Percentiles rank a stretch among this genome's conserved stretches.
These are phyloP conservation scores for Polyploca ridens DNA, from an alignment of 2,888 invertebrate species.

Conservation along the genomic window DNA sequence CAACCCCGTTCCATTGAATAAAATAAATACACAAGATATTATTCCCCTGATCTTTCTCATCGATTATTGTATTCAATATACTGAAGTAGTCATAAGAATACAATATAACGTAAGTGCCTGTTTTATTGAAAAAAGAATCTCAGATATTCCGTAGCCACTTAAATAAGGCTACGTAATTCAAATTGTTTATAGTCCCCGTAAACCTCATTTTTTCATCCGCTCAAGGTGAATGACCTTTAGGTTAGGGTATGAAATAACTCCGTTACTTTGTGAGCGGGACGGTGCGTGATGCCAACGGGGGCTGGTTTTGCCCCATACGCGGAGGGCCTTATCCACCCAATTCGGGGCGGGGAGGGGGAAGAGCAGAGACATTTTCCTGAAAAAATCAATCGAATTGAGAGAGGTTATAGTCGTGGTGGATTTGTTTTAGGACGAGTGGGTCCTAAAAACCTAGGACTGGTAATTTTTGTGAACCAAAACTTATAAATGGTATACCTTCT, in stretches of 20 bases:
- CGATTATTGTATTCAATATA: too few relatives aligned
- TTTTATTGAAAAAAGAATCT: neutral
- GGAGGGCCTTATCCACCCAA: slow-evolving; percentile 7
- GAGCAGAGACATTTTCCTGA: neutral
- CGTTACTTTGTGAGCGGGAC: neutral
- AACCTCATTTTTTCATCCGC: neutral
- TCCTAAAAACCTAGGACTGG: neutral
- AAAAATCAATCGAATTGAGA: neutral
- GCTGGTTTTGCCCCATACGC: neutral
- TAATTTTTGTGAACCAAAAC: too few relatives aligned
- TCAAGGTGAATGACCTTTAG: neutral
- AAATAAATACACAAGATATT: too few relatives aligned
- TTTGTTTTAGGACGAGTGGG: slow-evolving; percentile 24
- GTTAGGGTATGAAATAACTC: neutral
- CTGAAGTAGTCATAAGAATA: too few relatives aligned
- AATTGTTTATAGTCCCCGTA: neutral
- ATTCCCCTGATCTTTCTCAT: too few relatives aligned
- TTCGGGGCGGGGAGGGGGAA: neutral
- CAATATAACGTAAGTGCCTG: too few relatives aligned
- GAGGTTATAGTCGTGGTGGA: neutral
- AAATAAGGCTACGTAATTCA: neutral
- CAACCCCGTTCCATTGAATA: too few relatives aligned
- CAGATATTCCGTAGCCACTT: neutral
- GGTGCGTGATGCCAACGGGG: neutral
- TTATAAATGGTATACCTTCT: too few relatives aligned